These are phyloP conservation scores for Agelaius phoeniceus DNA, from an alignment of 2,113 vertebrate species.

Conservation along the genomic window DNA sequence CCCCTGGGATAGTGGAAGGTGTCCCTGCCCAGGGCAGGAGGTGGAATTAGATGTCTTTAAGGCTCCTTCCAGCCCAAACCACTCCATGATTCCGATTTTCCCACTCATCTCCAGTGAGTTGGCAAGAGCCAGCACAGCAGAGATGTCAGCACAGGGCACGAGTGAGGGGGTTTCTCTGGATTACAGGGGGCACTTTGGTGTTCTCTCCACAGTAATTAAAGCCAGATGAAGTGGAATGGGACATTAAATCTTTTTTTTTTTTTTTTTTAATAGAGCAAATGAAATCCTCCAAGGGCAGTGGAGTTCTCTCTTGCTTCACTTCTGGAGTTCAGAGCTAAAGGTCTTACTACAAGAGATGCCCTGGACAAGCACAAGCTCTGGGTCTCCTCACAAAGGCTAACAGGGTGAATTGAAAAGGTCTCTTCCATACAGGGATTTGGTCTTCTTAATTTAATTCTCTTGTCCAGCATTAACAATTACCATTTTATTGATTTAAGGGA, in stretches of 20 bases:
- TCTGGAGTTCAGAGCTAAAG: neutral
- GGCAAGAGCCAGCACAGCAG: neutral
- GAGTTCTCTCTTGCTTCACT: neutral
- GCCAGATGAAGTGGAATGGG: neutral
- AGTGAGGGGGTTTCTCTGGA: neutral
- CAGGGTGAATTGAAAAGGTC: neutral
- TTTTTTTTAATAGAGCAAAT: neutral
- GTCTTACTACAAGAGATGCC: neutral
- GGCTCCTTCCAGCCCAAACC: neutral
- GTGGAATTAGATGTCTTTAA: neutral
- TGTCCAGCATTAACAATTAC: neutral
- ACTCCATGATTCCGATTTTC: neutral
- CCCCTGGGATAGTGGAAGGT: accelerated
- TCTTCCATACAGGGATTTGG: neutral
- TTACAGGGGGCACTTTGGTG: neutral
- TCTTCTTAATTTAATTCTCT: neutral
- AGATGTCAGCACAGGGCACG: neutral
- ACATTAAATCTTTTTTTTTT: neutral
- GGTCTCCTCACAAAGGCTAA: neutral
- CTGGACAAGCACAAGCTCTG: neutral
- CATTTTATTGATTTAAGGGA: neutral
- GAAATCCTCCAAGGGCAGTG: neutral
- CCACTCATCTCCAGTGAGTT: neutral
- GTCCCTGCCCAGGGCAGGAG: neutral
- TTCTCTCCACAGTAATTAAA: neutral